Base-by-base conservation (phyloP, 2,797 vertebrate genomes). In the Enteromius treurensis region DNA sequence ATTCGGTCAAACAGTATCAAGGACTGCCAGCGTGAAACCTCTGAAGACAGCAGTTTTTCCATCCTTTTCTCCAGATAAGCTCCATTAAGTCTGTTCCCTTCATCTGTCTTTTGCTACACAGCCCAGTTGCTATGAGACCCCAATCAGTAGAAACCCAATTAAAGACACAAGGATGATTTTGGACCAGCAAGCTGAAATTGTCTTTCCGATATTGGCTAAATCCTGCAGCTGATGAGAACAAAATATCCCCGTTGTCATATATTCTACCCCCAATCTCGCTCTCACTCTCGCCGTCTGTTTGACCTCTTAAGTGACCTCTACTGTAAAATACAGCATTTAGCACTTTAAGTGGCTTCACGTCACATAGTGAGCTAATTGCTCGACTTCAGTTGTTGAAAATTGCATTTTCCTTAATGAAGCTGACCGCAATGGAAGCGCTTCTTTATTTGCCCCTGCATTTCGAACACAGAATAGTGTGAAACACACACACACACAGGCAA, bases 331-430 rank as follows among this genome's bases (percentile, higher is more conserved):
- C 87, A 89, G 86, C 87, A 85, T 92, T 91, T 88, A 90, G 90
- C 45, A 14, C 78, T 88, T 84, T 86, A 90, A 91, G 89, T 85
- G 86, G 87, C 87, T 89, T 91, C 89, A 87, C 73, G 77, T 90
- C 87, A 92, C 85, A 88, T 89, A 92, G 87, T 68, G 80, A 86
- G 89, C 89, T 92, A 92, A 92, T 92, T 92, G 86, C 88, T 5
- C 75, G 86, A 90, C 86, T 91, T 91, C 85, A 53, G 74, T 73
- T 70, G 78, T 75, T 81, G 26, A 60, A 82, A 83, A 79, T 80
- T 6, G 9, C 74, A 84, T 67, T 86, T 78, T 80, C 89, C 78
- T 86, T 85, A 85, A 81, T 29, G 51, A 74, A 80, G 45, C 69
- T 74, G 73, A 68, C 68, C 68, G 78, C 70, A 49, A 49, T 58